Percentiles rank a stretch among this genome's conserved stretches.
Evolutionary conservation across 1,140 invertebrate genomes (phyloP).

Genomic region (Zaprionus ghesquierei): DNA sequence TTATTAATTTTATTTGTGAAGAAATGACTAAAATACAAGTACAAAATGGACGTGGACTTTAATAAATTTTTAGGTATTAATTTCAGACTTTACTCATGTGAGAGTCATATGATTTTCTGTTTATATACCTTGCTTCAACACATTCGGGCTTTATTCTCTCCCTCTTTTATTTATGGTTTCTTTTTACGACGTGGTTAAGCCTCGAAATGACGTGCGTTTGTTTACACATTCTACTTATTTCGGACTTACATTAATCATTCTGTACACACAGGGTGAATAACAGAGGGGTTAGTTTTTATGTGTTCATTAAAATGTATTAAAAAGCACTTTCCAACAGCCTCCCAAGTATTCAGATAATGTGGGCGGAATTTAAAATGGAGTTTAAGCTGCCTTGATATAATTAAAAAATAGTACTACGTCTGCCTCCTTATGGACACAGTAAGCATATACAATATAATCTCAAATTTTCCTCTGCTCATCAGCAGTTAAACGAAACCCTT

Average conservation of each 20-base stretch:
- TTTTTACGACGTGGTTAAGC: neutral
- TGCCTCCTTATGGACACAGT: neutral
- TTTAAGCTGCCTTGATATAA: neutral
- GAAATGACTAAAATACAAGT: constrained; percentile 1
- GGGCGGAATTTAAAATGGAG: neutral
- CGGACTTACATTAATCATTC: constrained; percentile 1
- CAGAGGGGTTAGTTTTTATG: neutral
- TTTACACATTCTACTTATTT: neutral
- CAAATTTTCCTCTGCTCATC: neutral
- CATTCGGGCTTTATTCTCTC: neutral
- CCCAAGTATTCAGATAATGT: neutral
- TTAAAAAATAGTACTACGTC: neutral
- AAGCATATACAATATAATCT: neutral
- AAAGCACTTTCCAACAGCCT: neutral
- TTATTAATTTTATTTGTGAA: constrained; percentile 16
- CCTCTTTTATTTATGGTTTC: neutral
- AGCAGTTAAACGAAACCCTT: neutral
- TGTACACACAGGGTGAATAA: neutral
- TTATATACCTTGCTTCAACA: neutral
- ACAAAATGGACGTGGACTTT: neutral
- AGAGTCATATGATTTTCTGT: neutral
- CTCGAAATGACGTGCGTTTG: neutral
- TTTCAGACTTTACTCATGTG: neutral
- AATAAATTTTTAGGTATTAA: neutral
- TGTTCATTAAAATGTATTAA: neutral